Conservation (phyloP, 2,797 vertebrate species). For the Trichosurus vulpecula region DNA sequence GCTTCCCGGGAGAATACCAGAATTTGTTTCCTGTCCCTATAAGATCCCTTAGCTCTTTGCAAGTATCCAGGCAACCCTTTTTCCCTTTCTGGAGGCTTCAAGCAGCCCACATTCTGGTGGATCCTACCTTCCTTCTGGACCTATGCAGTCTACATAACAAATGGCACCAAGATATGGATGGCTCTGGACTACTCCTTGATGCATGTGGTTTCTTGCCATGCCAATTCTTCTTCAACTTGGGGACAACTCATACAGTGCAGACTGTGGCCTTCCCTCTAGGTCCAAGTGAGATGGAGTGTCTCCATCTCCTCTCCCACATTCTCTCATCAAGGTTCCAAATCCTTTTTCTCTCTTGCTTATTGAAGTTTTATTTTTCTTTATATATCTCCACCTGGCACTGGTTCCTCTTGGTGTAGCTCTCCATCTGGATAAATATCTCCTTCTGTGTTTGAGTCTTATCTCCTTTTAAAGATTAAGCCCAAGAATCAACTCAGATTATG, state of each 20-base stretch:
- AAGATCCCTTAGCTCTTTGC: neutral
- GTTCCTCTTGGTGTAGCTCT: neutral
- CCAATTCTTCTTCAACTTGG: neutral
- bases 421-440: neutral
- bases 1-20: neutral
- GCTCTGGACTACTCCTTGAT: neutral
- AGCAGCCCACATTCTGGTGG: neutral
- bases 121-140: neutral
- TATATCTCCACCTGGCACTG: conserved; percentile 1
- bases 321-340: neutral
- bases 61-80: neutral
- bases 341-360: neutral
- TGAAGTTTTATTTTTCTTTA: neutral
- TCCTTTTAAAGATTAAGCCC: neutral
- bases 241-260: neutral
- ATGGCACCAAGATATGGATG: neutral
- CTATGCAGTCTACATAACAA: neutral
- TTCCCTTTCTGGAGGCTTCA: neutral
- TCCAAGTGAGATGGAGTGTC: neutral
- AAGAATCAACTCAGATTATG: neutral
- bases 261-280: neutral
- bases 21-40: neutral
- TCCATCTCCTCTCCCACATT: neutral
- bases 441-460: neutral
- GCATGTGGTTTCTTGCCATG: neutral